These are phyloP conservation scores for Drosophila orena DNA, from an alignment of 1,140 invertebrate species.

Conservation along the genomic window DNA sequence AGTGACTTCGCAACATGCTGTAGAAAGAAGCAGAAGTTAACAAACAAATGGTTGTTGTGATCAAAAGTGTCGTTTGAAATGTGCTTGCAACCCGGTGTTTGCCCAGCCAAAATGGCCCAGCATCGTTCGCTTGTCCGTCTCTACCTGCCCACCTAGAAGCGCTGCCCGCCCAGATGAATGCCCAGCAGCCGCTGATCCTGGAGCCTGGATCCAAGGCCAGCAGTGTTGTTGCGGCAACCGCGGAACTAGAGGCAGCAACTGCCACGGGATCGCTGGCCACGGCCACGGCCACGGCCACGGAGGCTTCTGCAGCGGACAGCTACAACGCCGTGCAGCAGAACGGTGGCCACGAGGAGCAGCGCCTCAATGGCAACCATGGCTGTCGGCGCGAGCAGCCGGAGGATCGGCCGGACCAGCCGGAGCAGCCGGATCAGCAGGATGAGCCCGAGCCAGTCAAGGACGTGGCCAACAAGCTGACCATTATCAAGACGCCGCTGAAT, in stretches of 20 bases:
- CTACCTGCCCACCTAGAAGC: slow-evolving; percentile 52
- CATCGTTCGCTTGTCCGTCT: slow-evolving; percentile 36
- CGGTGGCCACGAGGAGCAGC: slow-evolving; percentile 26
- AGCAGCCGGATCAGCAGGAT: slow-evolving; percentile 15
- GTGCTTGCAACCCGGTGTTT: slow-evolving; percentile 30
- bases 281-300: neutral
- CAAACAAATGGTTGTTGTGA: slow-evolving; percentile 14
- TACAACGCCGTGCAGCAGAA: slow-evolving; percentile 10
- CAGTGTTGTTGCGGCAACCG: slow-evolving; percentile 10
- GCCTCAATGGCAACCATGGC: slow-evolving; percentile 23
- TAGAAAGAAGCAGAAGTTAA: neutral
- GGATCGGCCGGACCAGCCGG: slow-evolving; percentile 17
- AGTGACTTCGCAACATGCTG: neutral
- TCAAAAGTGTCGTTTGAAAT: slow-evolving; percentile 7
- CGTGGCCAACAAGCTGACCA: slow-evolving; percentile 60
- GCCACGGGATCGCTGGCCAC: neutral
- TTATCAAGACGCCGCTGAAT: slow-evolving; percentile 77
- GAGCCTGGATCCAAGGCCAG: slow-evolving; percentile 25
- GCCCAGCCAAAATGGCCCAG: slow-evolving; percentile 43
- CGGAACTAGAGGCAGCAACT: slow-evolving; percentile 10
- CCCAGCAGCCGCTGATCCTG: slow-evolving; percentile 39
- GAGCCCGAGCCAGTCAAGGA: slow-evolving; percentile 9
- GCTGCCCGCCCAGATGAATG: slow-evolving; percentile 36
- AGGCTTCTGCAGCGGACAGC: neutral
- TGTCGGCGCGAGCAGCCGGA: slow-evolving; percentile 6